Evolutionary conservation across 2,888 invertebrate genomes (phyloP).

Genomic region (Sisyra terminalis): DNA sequence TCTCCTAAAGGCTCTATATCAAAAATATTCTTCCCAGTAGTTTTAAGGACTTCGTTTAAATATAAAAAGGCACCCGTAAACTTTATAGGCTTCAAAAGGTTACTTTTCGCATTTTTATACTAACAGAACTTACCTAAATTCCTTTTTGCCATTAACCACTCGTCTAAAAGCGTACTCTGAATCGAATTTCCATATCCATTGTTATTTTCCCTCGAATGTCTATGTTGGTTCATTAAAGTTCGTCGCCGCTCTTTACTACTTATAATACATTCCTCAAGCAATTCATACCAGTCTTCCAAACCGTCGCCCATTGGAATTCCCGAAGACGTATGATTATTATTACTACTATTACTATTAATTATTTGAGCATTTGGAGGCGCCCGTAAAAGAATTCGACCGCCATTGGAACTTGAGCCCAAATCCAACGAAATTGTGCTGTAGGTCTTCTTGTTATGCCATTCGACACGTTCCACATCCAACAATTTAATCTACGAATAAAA

Average conservation of each 20-base stretch:
- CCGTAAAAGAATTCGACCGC: conserved; percentile 26
- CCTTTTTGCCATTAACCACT: conserved; percentile 33
- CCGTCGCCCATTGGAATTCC: conserved; percentile 27
- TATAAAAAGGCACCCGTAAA: too few relatives aligned
- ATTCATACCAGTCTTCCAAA: conserved; percentile 47
- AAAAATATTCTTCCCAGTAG: too few relatives aligned
- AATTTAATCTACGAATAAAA: conserved; percentile 31
- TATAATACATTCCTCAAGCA: conserved; percentile 44
- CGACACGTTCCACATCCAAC: conserved; percentile 45
- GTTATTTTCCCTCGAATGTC: conserved; percentile 23
- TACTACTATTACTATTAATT: conserved; percentile 11
- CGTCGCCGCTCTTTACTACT: conserved; percentile 44
- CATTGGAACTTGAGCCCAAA: conserved; percentile 30
- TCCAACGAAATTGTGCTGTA: conserved; percentile 42
- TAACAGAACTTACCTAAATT: conserved; percentile 27
- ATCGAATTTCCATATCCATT: conserved; percentile 24
- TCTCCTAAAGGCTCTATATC: too few relatives aligned
- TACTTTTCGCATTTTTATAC: too few relatives aligned
- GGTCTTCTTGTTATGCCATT: conserved; percentile 47
- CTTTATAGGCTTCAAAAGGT: too few relatives aligned
- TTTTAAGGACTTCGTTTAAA: too few relatives aligned
- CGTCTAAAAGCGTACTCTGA: conserved; percentile 27
- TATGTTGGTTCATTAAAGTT: conserved; percentile 33
- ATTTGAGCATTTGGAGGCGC: conserved; percentile 17
- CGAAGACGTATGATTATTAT: too few relatives aligned